Conservation (phyloP, 2,888 invertebrate species). For the Fragum sueziense region DNA sequence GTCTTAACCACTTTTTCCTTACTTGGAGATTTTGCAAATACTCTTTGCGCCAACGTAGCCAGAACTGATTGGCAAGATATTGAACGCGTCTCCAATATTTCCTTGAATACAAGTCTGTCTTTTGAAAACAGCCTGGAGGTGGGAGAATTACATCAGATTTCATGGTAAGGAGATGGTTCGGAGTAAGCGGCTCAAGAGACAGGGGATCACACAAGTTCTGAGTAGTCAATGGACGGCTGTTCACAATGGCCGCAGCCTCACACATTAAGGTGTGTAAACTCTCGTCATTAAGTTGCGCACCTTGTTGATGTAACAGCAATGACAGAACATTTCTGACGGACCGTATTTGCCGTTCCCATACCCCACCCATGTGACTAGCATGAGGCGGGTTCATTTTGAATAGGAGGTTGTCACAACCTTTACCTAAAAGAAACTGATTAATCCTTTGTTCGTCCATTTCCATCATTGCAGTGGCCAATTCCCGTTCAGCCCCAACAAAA, state of each 20-base stretch:
- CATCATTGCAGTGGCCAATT: too few species aligned
- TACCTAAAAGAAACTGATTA: too few species aligned
- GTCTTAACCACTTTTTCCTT: constrained; percentile 14
- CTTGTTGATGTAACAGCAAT: constrained; percentile 36
- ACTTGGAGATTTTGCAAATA: constrained; percentile 32
- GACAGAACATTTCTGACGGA: too few species aligned
- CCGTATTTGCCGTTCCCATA: too few species aligned
- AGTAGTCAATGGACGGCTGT: constrained; percentile 55
- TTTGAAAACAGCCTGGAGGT: constrained; percentile 15
- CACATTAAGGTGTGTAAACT: constrained; percentile 49
- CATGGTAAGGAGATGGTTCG: constrained; percentile 59
- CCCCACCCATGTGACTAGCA: constrained; percentile 66
- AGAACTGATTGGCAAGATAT: constrained; percentile 43
- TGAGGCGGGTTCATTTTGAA: constrained; percentile 62
- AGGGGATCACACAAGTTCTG: constrained; percentile 45
- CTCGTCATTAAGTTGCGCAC: constrained; percentile 49
- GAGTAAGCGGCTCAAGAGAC: constrained; percentile 48
- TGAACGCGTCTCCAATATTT: constrained; percentile 56
- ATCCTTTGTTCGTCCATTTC: too few species aligned
- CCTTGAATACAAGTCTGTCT: constrained; percentile 17
- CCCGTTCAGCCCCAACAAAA: constrained; percentile 42
- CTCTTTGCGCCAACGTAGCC: constrained; percentile 48
- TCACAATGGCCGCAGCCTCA: constrained; percentile 56
- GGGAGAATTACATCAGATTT: constrained; percentile 37
- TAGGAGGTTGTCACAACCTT: constrained; percentile 36